A percentile compares a stretch with the other conserved stretches of the same genome.
phyloP scores from a whole-genome alignment of 2,888 invertebrate species.

The Diachrysia chrysitis region DNA sequence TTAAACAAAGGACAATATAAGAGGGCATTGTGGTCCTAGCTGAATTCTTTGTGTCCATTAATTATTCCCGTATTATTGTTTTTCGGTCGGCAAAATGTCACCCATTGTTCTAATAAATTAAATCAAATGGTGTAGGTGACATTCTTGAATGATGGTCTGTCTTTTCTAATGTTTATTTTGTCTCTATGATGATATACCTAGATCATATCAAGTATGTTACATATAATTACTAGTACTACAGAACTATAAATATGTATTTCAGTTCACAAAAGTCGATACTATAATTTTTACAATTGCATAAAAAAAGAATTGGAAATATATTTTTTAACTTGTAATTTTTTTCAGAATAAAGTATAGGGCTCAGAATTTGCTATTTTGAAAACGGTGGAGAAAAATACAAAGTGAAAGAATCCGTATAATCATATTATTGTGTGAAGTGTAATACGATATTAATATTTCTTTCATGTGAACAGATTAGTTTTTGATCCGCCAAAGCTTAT shows the following conservation, averaged over 20 bases:
- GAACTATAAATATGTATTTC: too few relatives aligned
- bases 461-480: not conserved
- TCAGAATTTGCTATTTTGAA: not conserved
- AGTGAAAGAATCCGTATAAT: not conserved
- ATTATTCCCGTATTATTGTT: conserved; percentile 60
- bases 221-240: too few relatives aligned
- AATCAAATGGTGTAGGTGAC: conserved; percentile 49
- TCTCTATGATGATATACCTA: not conserved
- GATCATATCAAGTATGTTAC: too few relatives aligned
- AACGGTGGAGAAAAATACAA: not conserved
- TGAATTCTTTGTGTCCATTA: conserved; percentile 59
- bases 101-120: conserved; percentile 50
- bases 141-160: conserved; percentile 3
- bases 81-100: conserved; percentile 43
- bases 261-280: too few relatives aligned
- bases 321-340: too few relatives aligned
- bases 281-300: too few relatives aligned
- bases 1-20: conserved; percentile 40
- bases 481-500: not conserved
- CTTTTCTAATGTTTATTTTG: conserved; percentile 9
- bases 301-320: too few relatives aligned
- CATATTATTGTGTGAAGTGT: not conserved
- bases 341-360: too few relatives aligned
- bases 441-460: not conserved
- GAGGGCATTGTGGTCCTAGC: conserved; percentile 40